phyloP scores from a whole-genome alignment of 2,888 invertebrate genomes.

The Oxystoma pomonae region DNA sequence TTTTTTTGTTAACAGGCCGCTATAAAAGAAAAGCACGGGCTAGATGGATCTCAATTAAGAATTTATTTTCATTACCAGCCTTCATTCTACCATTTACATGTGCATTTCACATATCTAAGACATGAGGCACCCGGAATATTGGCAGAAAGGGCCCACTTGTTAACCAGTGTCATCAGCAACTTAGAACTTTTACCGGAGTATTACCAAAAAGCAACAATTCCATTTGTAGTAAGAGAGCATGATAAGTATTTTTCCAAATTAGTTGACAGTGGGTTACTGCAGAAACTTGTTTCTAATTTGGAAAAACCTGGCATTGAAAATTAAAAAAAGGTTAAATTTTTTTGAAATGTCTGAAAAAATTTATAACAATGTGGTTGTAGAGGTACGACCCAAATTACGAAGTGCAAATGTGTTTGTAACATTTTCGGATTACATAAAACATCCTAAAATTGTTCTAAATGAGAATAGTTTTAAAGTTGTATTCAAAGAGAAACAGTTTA shows the following conservation, averaged over 20 bases:
- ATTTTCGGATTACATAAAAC: constrained; percentile 38
- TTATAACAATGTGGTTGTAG: constrained; percentile 54
- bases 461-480: constrained; percentile 28
- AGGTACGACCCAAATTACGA: constrained; percentile 56
- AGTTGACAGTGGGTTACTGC: constrained; percentile 54
- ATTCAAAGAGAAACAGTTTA: constrained; percentile 31
- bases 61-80: constrained; percentile 95
- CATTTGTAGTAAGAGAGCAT: constrained; percentile 74
- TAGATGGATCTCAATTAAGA: constrained; percentile 68
- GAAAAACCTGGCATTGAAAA: too few species aligned
- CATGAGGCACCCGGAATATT: constrained; percentile 80
- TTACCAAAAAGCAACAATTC: constrained; percentile 77
- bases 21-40: constrained; percentile 71
- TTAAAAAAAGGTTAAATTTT: constrained; percentile 15
- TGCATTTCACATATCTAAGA: constrained; percentile 82
- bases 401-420: constrained; percentile 58
- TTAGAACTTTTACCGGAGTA: constrained; percentile 77
- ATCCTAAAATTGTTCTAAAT: constrained; percentile 20
- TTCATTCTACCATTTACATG: constrained; percentile 93
- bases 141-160: constrained; percentile 81
- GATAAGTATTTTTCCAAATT: constrained; percentile 67
- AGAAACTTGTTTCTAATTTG: too few species aligned
- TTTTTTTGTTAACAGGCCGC: constrained; percentile 68
- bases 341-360: constrained; percentile 17
- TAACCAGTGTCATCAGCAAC: constrained; percentile 87